These are phyloP conservation scores for Dromius quadrimaculatus DNA, from an alignment of 2,888 invertebrate genomes.

Conservation along the genomic window DNA sequence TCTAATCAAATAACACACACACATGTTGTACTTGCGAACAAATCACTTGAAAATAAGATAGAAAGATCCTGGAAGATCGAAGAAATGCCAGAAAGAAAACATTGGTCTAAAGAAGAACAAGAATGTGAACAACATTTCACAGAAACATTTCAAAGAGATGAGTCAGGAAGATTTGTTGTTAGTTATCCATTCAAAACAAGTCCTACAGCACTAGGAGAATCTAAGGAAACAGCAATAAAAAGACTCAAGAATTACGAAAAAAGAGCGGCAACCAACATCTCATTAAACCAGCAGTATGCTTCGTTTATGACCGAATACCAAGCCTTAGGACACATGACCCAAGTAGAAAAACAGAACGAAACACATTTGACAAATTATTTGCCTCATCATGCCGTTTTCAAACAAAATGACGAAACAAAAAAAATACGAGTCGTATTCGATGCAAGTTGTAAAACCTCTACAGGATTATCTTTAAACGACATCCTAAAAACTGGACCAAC, in stretches of 20 bases:
- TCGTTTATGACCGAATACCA: constrained; percentile 55
- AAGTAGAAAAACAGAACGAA: neutral
- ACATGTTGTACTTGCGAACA: neutral
- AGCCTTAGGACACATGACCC: constrained; percentile 54
- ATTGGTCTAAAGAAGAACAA: constrained; percentile 53
- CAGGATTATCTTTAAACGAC: constrained; percentile 58
- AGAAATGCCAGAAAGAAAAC: constrained; percentile 40
- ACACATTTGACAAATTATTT: constrained; percentile 54
- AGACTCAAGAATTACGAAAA: constrained; percentile 54
- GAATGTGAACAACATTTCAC: constrained; percentile 55
- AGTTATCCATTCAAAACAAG: constrained; percentile 37
- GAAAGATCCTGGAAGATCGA: constrained; percentile 57
- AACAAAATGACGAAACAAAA: constrained; percentile 56
- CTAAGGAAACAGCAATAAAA: constrained; percentile 46
- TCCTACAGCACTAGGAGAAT: constrained; percentile 53
- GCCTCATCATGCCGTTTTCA: constrained; percentile 59
- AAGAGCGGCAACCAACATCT: constrained; percentile 33
- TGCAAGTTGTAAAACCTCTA: constrained; percentile 56
- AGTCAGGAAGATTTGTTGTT: constrained; percentile 52
- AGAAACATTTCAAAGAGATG: constrained; percentile 49
- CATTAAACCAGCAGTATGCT: constrained; percentile 44
- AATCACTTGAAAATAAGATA: constrained; percentile 45
- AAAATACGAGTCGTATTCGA: constrained; percentile 60
- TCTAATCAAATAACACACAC: neutral
- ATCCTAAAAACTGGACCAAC: constrained; percentile 57